Evolutionary conservation across 2,113 vertebrate genomes (phyloP).

Genomic region (Bos indicus): DNA sequence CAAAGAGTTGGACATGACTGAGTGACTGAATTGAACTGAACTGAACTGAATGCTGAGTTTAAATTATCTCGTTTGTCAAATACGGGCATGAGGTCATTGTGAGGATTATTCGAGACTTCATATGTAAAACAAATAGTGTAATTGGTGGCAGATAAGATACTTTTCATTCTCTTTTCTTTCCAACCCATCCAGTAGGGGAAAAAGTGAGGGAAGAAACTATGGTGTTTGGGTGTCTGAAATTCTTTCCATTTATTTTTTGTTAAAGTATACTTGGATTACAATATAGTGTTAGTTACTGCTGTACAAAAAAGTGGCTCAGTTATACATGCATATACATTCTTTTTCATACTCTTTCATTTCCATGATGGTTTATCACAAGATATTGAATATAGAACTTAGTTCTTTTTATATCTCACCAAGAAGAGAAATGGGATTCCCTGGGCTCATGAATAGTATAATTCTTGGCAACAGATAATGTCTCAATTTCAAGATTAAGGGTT

Average conservation of each 20-base stretch:
- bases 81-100: background rate
- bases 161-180: background rate
- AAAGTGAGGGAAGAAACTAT: background rate
- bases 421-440: slow-evolving; percentile 9
- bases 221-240: background rate
- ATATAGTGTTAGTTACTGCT: background rate
- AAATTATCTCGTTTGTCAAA: slow-evolving; percentile 26
- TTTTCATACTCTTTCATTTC: background rate
- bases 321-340: background rate
- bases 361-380: background rate
- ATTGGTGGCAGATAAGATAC: background rate
- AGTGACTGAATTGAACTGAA: background rate
- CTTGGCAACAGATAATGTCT: background rate
- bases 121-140: background rate
- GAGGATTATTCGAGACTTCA: background rate
- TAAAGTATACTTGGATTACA: background rate
- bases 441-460: background rate
- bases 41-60: background rate
- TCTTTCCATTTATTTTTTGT: background rate
- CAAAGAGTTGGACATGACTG: background rate
- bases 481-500: background rate
- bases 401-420: slow-evolving; percentile 8
- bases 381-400: background rate
- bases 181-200: background rate
- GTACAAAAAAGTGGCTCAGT: background rate